Conservation (phyloP, 2,888 invertebrate species). For the Volucella zonaria region DNA sequence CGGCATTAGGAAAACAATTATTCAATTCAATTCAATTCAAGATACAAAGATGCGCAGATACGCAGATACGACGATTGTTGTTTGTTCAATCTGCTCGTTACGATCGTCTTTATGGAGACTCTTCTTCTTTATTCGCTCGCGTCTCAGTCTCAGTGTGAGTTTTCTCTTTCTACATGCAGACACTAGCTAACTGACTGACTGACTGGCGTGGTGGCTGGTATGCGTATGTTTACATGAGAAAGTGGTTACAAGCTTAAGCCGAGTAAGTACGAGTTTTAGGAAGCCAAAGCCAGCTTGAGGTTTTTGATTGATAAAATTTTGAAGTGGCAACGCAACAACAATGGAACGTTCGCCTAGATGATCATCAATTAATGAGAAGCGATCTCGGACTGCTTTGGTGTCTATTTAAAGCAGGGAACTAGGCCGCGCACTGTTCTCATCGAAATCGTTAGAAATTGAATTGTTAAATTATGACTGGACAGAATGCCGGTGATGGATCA, state of each 20-base stretch:
- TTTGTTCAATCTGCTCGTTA: conserved; percentile 44
- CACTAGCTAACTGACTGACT: background rate
- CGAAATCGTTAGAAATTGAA: conserved; percentile 35
- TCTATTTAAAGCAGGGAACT: conserved; percentile 32
- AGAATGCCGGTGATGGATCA: no score
- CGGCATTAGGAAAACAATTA: background rate
- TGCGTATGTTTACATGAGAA: conserved; percentile 38
- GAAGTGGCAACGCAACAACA: conserved; percentile 30
- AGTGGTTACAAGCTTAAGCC: conserved; percentile 20
- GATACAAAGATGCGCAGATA: conserved; percentile 42
- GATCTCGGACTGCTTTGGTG: conserved; percentile 30
- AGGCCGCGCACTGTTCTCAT: conserved; percentile 49
- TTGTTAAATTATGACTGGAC: conserved; percentile 27
- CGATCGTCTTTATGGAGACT: conserved; percentile 48
- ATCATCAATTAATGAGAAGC: conserved; percentile 20
- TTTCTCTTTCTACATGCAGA: conserved; percentile 46
- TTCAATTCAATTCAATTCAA: conserved; percentile 35
- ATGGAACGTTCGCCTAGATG: conserved; percentile 14
- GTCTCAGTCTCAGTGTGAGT: background rate
- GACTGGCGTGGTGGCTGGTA: background rate
- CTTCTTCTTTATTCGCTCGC: conserved; percentile 4
- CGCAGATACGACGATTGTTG: conserved; percentile 27
- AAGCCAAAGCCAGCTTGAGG: conserved; percentile 22
- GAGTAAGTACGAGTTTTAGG: conserved; percentile 24
- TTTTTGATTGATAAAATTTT: conserved; percentile 52